Percentiles rank a stretch among this genome's conserved stretches.
Evolutionary conservation across 1,140 invertebrate genomes (phyloP).

Genomic region (Protaetia brevitarsis): DNA sequence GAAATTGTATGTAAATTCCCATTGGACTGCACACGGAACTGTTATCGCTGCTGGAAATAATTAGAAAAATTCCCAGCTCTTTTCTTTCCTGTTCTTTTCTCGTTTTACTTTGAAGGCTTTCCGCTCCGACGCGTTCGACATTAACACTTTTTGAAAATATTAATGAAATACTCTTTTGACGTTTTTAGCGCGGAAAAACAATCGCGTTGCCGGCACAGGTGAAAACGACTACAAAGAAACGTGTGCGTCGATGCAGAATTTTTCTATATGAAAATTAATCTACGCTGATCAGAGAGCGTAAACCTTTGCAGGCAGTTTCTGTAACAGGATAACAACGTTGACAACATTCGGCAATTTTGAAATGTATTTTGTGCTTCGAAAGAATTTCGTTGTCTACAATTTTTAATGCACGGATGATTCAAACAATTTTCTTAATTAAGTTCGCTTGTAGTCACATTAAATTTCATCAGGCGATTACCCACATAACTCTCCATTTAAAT

Average conservation of each 20-base stretch:
- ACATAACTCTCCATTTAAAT: too few species aligned
- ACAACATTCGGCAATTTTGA: too few species aligned
- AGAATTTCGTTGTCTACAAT: too few species aligned
- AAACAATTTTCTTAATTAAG: too few species aligned
- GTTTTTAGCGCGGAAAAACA: neutral
- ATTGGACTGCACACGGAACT: neutral
- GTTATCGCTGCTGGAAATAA: slow-evolving; percentile 6
- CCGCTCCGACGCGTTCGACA: neutral
- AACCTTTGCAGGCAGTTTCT: too few species aligned
- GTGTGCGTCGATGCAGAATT: neutral
- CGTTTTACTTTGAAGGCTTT: too few species aligned
- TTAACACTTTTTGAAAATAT: neutral
- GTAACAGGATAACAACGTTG: too few species aligned
- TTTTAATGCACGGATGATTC: too few species aligned
- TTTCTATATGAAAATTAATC: slow-evolving; percentile 8
- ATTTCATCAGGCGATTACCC: too few species aligned
- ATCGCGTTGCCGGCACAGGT: neutral
- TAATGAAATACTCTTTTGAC: neutral
- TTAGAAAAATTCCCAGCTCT: neutral
- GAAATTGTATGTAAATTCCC: slow-evolving; percentile 13
- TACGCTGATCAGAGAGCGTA: neutral
- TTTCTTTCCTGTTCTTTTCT: too few species aligned
- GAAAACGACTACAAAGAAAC: neutral
- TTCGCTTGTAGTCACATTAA: too few species aligned
- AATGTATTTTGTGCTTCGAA: too few species aligned